Evolutionary conservation across 2,797 vertebrate species (phyloP), one percentile per base, ranked within the genome.

Genomic region (Xenopus petersii): DNA sequence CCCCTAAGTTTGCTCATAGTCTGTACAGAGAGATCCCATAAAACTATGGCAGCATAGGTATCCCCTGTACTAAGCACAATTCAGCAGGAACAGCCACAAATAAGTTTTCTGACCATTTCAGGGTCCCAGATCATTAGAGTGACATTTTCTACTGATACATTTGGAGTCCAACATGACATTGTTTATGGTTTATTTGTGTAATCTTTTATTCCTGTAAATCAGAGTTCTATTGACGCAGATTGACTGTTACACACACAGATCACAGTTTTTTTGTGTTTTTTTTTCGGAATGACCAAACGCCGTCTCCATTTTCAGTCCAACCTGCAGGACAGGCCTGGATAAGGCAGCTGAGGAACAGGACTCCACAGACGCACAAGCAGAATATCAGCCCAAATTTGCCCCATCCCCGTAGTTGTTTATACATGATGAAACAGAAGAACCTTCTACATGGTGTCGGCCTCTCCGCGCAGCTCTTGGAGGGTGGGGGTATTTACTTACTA

Each of bases 201-300:
- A 36, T 36, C 33, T 36, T 56, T 66, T 58, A 74, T 70, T 65
- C 71, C 71, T 79, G 69, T 48, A 60, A 73, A 47, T 48, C 66
- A 65, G 47, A 79, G 67, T 74, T 49, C 60, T 73, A 79, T n/a
- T 74, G 64, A 73, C 55, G 59, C 30, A 63, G 64, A 70, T 33
- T 26, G 61, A 74, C 76, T 70, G 71, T 55, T 61, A 74, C 71
- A 60, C 71, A 73, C 66, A 74, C 51, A 73, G 71, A 74, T 70
- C 36, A 48, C 46, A 78, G 71, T 73, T 56, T 26, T 59, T 66
- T 55, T 42, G 12, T 63, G 73, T 48, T 69, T 69, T 73, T 73
- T 66, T 55, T 15, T 55, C 13, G 2, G 3, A n/a, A 55, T 3
- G 13, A 16, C 13, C 54, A n/a, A 55, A n/a, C 13, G 5, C 54